phyloP scores from a whole-genome alignment of 2,797 vertebrate genomes.

The Podarcis lilfordi region DNA sequence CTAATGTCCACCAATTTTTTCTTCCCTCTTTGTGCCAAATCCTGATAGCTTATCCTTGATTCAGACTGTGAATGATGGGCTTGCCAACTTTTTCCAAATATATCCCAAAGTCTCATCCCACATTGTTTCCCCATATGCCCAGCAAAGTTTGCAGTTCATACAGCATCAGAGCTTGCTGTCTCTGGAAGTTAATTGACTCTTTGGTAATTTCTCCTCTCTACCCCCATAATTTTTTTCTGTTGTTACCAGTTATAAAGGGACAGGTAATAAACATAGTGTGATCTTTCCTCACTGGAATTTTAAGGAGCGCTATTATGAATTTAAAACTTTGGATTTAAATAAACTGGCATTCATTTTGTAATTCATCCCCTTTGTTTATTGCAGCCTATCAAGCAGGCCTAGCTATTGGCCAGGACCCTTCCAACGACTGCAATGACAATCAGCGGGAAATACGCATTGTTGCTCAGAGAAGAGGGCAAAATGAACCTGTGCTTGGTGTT shows the following conservation, averaged over 20 bases:
- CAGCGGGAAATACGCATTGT: slow-evolving; percentile 87
- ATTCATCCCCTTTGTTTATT: slow-evolving; percentile 43
- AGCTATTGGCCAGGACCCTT: slow-evolving; percentile 88
- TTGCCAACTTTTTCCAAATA: slow-evolving; percentile 32
- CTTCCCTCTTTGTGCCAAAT: background rate
- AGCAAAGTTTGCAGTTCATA: background rate
- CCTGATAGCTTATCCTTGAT: background rate
- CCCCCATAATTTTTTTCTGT: background rate
- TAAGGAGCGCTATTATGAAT: background rate
- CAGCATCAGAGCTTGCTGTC: background rate
- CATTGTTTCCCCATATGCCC: background rate
- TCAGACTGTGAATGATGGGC: background rate
- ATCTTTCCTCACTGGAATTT: background rate
- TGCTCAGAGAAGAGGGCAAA: slow-evolving; percentile 87
- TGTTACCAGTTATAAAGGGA: background rate
- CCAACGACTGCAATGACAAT: slow-evolving; percentile 89
- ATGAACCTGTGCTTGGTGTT: slow-evolving; percentile 82
- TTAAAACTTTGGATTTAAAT: background rate
- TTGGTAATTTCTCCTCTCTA: too few relatives aligned
- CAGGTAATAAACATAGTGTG: background rate
- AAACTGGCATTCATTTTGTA: background rate
- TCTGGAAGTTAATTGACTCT: background rate
- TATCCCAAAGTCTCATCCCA: slow-evolving; percentile 18
- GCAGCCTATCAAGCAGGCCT: slow-evolving; percentile 89
- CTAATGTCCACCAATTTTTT: background rate